Evolutionary conservation across 2,888 invertebrate genomes (phyloP), one percentile per base, ranked within the genome.

Genomic region (Ganaspis brasiliensis): DNA sequence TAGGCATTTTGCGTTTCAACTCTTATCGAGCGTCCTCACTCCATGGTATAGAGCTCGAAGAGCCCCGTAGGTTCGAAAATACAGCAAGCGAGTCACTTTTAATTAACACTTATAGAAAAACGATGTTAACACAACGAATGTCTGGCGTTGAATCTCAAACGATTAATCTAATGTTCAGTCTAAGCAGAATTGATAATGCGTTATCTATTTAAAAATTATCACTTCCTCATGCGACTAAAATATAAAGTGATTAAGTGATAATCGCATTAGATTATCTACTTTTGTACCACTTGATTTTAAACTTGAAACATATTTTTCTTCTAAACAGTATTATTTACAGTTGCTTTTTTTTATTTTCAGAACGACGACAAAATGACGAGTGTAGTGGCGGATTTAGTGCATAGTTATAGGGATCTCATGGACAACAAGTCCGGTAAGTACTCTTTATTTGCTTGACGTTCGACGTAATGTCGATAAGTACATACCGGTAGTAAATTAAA

Each of bases 381-480:
- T 89, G 91, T 94, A 88, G 93, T 92, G 70, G 87, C 90, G 73
- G 88, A 90, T 83, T 79, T 92, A 73, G 87, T 92, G 79, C 87
- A 94, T 90, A 94, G 95, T 92, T 96, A 95, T 91, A 93, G 92
- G 92, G 95, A 95, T 92, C 93, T 95, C 85, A 94, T 96, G 94
- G 94, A 95, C 92, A 95, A 94, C 89, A 94, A 93, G 90, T 93
- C 95, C 89, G 95, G 95, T 96, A 92, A 93, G 94, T 93, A 79
- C 59, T 35, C 35, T 52, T 76, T 67, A 73, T 73, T 77, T 77
- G 61, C 72, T 49, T 55, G 71, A 61, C 45, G 73, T 61, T 40
- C 37, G 24, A 56, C 57, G 71, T 59, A 71, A 70, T 45, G 52
- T 35, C 72, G 67, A 55, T 57, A 49, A 67, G 67, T 67, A 67